Conservation (phyloP, 2,888 invertebrate genomes). For the Idaea straminata region DNA sequence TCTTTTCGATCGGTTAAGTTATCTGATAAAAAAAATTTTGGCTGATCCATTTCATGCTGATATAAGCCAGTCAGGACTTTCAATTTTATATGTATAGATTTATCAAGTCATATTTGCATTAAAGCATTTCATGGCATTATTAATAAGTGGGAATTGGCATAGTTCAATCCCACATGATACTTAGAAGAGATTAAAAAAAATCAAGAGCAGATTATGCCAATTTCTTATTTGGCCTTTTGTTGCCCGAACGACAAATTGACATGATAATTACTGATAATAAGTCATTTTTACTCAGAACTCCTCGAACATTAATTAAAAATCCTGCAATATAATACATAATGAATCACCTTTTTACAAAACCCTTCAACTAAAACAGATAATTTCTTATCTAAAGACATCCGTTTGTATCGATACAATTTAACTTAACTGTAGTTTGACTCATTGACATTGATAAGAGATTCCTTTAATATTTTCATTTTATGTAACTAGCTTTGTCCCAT, state of each 20-base stretch:
- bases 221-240: not conserved
- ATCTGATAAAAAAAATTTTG: no score
- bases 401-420: not conserved
- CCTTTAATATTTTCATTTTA: not conserved
- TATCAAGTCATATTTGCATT: no score
- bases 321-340: not conserved
- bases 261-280: not conserved
- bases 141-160: no score
- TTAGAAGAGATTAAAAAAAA: no score
- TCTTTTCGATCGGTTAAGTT: no score
- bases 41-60: no score
- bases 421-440: not conserved
- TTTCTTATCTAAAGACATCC: not conserved
- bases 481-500: not conserved
- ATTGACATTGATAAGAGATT: not conserved
- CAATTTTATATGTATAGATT: no score
- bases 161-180: no score
- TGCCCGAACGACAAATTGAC: not conserved
- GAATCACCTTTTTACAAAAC: not conserved
- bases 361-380: no score
- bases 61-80: no score
- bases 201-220: no score
- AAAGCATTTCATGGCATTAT: no score
- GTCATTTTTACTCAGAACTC: not conserved
- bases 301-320: not conserved